These are phyloP conservation scores for Lacanobia wlatinum DNA, from an alignment of 2,888 invertebrate genomes.

Conservation along the genomic window DNA sequence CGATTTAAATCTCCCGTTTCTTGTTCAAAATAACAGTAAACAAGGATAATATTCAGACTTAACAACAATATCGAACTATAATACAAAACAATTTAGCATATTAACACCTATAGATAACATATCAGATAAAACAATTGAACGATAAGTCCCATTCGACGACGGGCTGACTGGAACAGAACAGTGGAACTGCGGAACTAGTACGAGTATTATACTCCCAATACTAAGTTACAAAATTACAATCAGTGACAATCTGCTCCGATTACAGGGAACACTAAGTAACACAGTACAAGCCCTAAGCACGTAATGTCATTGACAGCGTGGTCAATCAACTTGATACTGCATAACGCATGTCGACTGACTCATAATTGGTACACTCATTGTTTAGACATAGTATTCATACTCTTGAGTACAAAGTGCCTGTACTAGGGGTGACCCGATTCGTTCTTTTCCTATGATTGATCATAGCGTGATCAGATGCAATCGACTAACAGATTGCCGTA, in stretches of 20 bases:
- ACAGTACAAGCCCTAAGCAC: conserved; percentile 41
- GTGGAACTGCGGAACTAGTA: background rate
- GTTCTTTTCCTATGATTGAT: conserved; percentile 57
- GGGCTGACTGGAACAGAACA: conserved; percentile 5
- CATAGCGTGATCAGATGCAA: conserved; percentile 65
- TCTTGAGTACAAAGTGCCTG: conserved; percentile 41
- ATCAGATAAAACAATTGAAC: conserved; percentile 50
- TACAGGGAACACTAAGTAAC: conserved; percentile 42
- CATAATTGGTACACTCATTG: conserved; percentile 58
- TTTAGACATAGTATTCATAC: conserved; percentile 59
- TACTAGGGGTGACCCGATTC: conserved; percentile 60
- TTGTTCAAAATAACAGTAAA: background rate
- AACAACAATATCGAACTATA: conserved; percentile 14
- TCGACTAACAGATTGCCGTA: conserved; percentile 56
- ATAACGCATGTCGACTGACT: conserved; percentile 57
- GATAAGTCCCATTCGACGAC: conserved; percentile 38
- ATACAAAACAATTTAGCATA: conserved; percentile 49
- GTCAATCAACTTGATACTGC: conserved; percentile 65
- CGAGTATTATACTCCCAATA: conserved; percentile 3
- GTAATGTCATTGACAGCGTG: conserved; percentile 63
- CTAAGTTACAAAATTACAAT: conserved; percentile 35
- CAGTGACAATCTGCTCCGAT: conserved; percentile 40
- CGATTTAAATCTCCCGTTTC: background rate
- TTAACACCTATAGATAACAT: conserved; percentile 36
- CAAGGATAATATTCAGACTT: background rate